These are phyloP conservation scores for Mandrillus leucophaeus DNA, from an alignment of 2,113 vertebrate species.

Conservation along the genomic window DNA sequence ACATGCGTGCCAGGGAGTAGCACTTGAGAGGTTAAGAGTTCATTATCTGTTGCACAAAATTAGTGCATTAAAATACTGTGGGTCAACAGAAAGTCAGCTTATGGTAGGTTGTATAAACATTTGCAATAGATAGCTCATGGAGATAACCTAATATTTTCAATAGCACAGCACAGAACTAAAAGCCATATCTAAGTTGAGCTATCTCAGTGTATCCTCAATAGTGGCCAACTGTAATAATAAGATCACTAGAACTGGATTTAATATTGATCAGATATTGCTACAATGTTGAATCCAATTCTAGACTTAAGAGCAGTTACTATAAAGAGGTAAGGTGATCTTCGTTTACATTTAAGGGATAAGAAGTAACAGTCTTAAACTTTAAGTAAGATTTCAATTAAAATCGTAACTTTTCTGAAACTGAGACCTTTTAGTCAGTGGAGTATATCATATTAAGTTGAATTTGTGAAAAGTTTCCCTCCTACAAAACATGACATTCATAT, in stretches of 20 bases:
- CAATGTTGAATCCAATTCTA: conserved; percentile 2
- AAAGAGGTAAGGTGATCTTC: neutral
- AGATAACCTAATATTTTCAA: conserved; percentile 10
- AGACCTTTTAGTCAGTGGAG: neutral
- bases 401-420: conserved; percentile 1
- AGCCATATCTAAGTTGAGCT: neutral
- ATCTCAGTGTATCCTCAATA: neutral
- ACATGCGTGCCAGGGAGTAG: neutral
- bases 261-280: conserved; percentile 11
- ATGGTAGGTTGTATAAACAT: neutral
- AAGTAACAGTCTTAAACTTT: conserved; percentile 25
- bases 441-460: neutral
- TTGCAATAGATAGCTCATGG: neutral
- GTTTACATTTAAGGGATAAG: neutral
- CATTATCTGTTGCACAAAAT: neutral
- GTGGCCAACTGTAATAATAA: neutral
- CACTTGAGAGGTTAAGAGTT: conserved; percentile 8
- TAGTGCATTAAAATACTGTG: neutral
- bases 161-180: neutral
- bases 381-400: conserved; percentile 32
- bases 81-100: neutral
- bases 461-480: neutral
- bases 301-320: neutral
- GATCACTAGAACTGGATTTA: neutral
- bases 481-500: neutral